These are phyloP conservation scores for Lota lota DNA, from an alignment of 2,113 vertebrate genomes.

Conservation along the genomic window DNA sequence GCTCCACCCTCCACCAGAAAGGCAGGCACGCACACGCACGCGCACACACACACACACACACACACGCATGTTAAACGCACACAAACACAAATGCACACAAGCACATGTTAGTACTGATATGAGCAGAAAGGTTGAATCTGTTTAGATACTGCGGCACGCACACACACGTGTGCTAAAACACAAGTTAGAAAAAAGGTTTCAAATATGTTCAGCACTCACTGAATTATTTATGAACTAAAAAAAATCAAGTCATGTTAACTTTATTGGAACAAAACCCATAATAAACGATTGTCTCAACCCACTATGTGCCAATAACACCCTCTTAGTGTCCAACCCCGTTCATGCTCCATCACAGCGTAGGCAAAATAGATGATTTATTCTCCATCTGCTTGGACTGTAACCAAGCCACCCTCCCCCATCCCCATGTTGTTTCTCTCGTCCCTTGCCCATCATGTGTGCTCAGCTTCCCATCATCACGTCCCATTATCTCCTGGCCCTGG, in stretches of 20 bases:
- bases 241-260: no score
- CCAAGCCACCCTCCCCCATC: not conserved
- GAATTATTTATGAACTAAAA: no score
- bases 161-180: no score
- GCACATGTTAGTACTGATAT: no score
- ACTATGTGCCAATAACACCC: not conserved
- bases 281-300: no score
- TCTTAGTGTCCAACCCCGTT: not conserved
- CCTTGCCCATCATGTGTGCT: not conserved
- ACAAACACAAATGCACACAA: no score
- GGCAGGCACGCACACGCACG: conserved; percentile 17
- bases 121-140: no score
- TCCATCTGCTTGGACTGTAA: not conserved
- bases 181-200: no score
- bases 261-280: no score
- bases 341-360: not conserved
- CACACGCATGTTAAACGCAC: not conserved
- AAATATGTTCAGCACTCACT: no score
- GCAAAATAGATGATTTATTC: not conserved
- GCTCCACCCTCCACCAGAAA: conserved; percentile 48
- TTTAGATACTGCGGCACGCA: no score
- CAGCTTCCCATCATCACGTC: not conserved
- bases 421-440: not conserved
- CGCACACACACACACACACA: not conserved
- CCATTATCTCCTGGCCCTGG: not conserved